Evolutionary conservation across 2,113 vertebrate genomes (phyloP), one percentile per base, ranked within the genome.

Genomic region (Gobius niger): DNA sequence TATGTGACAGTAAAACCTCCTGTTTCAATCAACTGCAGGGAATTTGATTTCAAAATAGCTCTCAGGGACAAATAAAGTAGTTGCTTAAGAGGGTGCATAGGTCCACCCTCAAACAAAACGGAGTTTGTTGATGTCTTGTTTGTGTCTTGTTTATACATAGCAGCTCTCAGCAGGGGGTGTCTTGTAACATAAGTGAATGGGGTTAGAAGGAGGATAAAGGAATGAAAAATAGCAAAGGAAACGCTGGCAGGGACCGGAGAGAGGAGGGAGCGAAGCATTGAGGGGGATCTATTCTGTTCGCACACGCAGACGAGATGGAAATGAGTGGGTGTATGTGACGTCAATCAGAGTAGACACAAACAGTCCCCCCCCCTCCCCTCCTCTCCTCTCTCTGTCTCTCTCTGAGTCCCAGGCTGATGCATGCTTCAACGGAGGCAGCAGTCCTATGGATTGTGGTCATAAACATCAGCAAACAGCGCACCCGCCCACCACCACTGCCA

Each of bases 291-390:
- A 86, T 90, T 91, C 85, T 90, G 80, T 88, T 68, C 59, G 70
- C 62, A 67, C 85, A 82, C 79, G 63, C 84, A 89, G 87, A 89
- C 82, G 70, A 90, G 88, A 89, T 91, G 82, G 88, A 89, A 89
- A 92, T 82, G 78, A 89, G 90, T 91, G 86, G 91, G 89, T 65
- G 88, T 83, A 79, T 76, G 88, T 92, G 91, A 92, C 88, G 91
- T 91, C 91, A 91, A 90, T 90, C 88, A 87, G 80, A 61, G 80
- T 68, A 83, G 42, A 83, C 70, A 87, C 80, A 70, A 61, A 75
- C 66, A 60, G 68, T 47, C 76, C 65, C 68, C 66, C 65, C 60
- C 80, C 74, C 68, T 67, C 73, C 73, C 68, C 65, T 42, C 82
- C 53, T 52, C 51, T 18, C 51, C 18, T 54, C 52, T 6, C 2